These are phyloP conservation scores for Epizoanthus stellaris DNA, from an alignment of 92 coral and sea anemone genomes.

Conservation along the genomic window DNA sequence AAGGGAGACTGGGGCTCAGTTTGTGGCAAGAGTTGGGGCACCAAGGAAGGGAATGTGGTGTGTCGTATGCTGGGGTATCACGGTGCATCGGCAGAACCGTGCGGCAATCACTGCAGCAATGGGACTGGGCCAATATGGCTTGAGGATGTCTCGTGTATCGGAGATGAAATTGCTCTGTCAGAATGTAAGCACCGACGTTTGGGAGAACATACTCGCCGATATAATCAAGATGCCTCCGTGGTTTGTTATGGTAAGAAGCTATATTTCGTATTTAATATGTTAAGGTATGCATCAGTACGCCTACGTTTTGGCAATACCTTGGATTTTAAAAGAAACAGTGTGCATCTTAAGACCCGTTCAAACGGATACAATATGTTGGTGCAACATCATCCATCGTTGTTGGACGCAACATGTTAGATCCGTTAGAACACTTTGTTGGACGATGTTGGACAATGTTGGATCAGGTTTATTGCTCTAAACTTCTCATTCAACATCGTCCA, in stretches of 20 bases:
- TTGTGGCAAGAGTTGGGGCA: neutral
- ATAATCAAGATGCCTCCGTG: neutral
- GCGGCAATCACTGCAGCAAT: neutral
- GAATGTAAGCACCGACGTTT: neutral
- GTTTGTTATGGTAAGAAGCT: slow-evolving; percentile 7
- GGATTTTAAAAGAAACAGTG: too few species aligned
- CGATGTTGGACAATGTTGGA: too few species aligned
- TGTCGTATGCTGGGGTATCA: neutral
- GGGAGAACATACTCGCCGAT: neutral
- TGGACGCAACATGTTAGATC: too few species aligned
- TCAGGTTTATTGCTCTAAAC: too few species aligned
- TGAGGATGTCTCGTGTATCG: slow-evolving; percentile 3
- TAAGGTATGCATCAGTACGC: too few species aligned
- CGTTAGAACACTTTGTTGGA: too few species aligned
- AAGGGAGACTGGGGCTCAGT: slow-evolving; percentile 28
- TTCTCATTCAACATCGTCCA: too few species aligned
- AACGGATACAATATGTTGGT: too few species aligned
- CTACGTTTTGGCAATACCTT: too few species aligned
- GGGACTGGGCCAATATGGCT: neutral
- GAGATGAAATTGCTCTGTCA: neutral
- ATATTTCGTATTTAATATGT: too few species aligned
- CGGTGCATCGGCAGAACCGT: neutral
- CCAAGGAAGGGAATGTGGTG: neutral
- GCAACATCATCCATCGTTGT: too few species aligned
- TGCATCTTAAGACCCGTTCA: too few species aligned